These are phyloP conservation scores for Glaucopsyche alexis DNA, from an alignment of 2,888 invertebrate genomes.

Conservation along the genomic window DNA sequence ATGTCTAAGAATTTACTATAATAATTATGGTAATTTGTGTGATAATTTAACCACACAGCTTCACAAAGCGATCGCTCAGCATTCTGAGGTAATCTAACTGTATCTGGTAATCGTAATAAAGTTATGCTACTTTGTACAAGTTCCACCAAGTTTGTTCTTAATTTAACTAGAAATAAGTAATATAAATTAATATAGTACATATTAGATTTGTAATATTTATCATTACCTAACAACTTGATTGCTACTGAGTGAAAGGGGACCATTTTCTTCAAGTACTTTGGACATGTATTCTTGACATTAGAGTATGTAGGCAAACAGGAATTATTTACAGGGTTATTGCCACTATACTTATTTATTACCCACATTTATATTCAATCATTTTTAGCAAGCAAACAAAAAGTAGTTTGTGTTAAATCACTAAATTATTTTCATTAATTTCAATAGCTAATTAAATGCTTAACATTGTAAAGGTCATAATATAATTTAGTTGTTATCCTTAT, in stretches of 20 bases:
- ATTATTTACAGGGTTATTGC: neutral
- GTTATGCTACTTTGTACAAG: neutral
- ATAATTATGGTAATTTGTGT: slow-evolving; percentile 11
- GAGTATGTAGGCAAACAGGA: neutral
- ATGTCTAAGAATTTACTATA: neutral
- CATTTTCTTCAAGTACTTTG: neutral
- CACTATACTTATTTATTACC: neutral
- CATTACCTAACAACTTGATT: neutral
- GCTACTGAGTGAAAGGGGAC: slow-evolving; percentile 12
- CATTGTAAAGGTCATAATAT: neutral
- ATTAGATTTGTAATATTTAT: neutral
- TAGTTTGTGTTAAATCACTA: neutral
- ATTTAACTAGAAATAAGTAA: neutral
- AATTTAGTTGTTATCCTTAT: neutral
- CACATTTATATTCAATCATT: neutral
- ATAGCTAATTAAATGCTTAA: neutral
- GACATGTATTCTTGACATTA: neutral
- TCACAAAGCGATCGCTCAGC: neutral
- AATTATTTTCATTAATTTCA: neutral
- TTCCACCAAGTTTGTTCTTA: neutral
- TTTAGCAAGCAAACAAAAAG: neutral
- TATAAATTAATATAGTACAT: no score
- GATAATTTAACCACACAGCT: neutral
- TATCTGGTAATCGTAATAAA: neutral
- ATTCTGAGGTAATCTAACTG: neutral